Evolutionary conservation across 2,888 invertebrate species (phyloP), one percentile per base, ranked within the genome.

Genomic region (Glaucopsyche alexis): DNA sequence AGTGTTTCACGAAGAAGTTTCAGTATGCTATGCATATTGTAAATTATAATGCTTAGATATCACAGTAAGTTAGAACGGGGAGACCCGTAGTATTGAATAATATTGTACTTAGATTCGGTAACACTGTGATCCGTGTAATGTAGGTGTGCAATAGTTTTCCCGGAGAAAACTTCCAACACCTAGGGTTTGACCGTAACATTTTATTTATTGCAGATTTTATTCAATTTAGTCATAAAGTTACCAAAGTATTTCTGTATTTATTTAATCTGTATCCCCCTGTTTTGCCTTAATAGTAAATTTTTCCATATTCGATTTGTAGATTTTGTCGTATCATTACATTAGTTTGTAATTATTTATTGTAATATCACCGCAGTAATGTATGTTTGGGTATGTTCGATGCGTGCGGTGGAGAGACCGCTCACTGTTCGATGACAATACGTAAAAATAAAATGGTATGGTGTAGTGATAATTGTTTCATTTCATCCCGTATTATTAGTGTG

Each of bases 401-500:
- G 73, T 75, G 72, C 64, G 64, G 66, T 16, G 45, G 19, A 19
- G 29, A 38, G 49, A 47, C 81, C 80, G 83, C 72, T 72, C 83
- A 81, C 81, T 84, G 84, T 82, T 83, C 85, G 82, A 88, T 85
- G 90, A 91, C 90, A 91, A 91, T 91, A 91, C 83, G 29, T 88
- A 85, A 87, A 81, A 90, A 86, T 88, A 88, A 89, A 90, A 84
- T 85, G 87, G 87, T 87, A 88, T 82, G 89, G 86, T 88, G 88
- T 90, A 90, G 88, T 84, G 84, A 74, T 29, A 50, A 49, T 40
- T 73, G 60, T 75, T 66, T 76, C 71, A 74, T 76, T 70, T 74
- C 40, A 69, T 65, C 19, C 49, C 42, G 7, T 42, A 42, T 42
- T 42, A 42, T 6, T n/a, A n/a, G n/a, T n/a, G n/a, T n/a, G n/a